These are phyloP conservation scores for Sphyrna mokarran DNA, from an alignment of 2,113 vertebrate species.

Conservation along the genomic window DNA sequence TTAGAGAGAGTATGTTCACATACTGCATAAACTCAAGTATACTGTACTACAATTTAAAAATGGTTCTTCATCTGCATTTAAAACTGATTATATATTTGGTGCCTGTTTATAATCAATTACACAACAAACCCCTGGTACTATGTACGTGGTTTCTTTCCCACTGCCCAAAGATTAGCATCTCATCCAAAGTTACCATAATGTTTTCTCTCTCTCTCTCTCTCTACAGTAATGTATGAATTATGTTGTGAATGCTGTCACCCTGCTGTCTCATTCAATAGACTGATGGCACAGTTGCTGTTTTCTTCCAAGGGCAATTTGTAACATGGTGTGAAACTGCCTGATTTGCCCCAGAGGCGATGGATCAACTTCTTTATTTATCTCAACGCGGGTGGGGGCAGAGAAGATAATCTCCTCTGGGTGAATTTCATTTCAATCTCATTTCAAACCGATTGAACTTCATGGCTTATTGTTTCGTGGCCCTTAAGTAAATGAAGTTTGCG, in stretches of 20 bases:
- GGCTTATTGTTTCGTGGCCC: not conserved
- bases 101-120: not conserved
- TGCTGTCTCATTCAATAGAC: constrained; percentile 13
- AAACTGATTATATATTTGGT: not conserved
- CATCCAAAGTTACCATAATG: not conserved
- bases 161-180: not conserved
- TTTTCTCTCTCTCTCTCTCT: not conserved
- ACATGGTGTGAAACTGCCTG: constrained; percentile 1
- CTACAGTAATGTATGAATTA: not conserved
- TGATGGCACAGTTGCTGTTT: not conserved
- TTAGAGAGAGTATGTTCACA: not conserved
- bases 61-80: not conserved
- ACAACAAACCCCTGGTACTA: no score
- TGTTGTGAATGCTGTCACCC: constrained; percentile 1
- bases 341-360: constrained; percentile 10
- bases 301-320: constrained; percentile 14
- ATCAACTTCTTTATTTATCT: constrained; percentile 25
- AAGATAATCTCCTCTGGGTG: no score
- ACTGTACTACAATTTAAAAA: not conserved
- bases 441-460: constrained; percentile 7
- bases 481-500: constrained; percentile 15
- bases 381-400: not conserved
- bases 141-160: not conserved
- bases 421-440: not conserved
- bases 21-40: not conserved